Evolutionary conservation across 1,140 invertebrate genomes (phyloP), one percentile per base, ranked within the genome.

Genomic region (Macrobrachium rosenbergii): DNA sequence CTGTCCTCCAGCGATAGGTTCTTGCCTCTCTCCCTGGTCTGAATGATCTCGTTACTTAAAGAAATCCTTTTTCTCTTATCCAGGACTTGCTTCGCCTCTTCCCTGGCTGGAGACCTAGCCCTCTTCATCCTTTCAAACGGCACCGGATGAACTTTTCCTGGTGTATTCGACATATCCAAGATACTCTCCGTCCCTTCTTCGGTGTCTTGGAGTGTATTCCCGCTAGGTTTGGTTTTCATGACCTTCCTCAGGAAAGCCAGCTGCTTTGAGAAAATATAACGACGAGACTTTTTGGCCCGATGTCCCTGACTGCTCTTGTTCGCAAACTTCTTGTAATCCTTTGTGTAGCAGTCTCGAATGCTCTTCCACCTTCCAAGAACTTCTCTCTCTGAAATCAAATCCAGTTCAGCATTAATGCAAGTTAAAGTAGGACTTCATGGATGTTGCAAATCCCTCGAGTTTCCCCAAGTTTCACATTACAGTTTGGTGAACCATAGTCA

Each of bases 301-400:
- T 37, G 17, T 23, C 52, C 52, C 37, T 19, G 8, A 10, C 43
- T 43, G 21, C n/a, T 62, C 28, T 37, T 69, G 28, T 7, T 5
- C 52, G 59, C 75, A 23, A 37, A 43, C 67, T 81, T 81, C 52
- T 72, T 59, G 43, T 69, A 83, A 28, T 60, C 72, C 69, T 75
- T 83, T 21, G 19, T 59, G 67, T 58, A 73, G 37, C 67, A 73
- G 82, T 75, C 82, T 37, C 82, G 69, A 59, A 75, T 76, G 52
- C 72, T 83, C n/a, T 58, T 45, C 67, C 82, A 83, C 21, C 59
- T 67, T 17, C 45, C 52, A 19, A 73, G 69, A 21, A 76, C 37
- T 59, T 83, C 82, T 58, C 59, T 83, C 23, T 69, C 82, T 83
- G 52, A 72, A 83, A 83, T 75, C 37, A 45, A 72, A 81, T 37